A percentile compares a stretch with the other conserved stretches of the same genome.
phyloP scores from a whole-genome alignment of 2,113 vertebrate species.

The Triplophysa rosa region DNA sequence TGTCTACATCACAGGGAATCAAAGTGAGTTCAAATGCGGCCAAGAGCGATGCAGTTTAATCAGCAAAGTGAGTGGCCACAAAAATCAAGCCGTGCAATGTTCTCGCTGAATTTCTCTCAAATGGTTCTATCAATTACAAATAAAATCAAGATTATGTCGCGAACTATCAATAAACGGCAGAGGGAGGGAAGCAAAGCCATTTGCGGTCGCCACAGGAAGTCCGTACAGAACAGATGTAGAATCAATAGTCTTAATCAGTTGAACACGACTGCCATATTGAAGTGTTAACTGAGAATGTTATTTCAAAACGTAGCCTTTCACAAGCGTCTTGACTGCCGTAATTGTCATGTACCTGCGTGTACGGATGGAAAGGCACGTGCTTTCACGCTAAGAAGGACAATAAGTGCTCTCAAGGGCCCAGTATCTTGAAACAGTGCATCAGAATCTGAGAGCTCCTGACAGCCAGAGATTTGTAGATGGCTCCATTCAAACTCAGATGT shows the following conservation, averaged over 20 bases:
- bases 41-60: conserved; percentile 44
- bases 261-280: conserved; percentile 49
- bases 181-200: conserved; percentile 26
- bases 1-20: conserved; percentile 51
- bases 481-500: conserved; percentile 70
- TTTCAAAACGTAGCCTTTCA: conserved; percentile 51
- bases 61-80: conserved; percentile 29
- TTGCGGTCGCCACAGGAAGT: conserved; percentile 46
- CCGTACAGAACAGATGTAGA: conserved; percentile 51
- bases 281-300: conserved; percentile 41
- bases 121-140: conserved; percentile 39
- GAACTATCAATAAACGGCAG: conserved; percentile 48
- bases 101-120: conserved; percentile 40
- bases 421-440: conserved; percentile 51
- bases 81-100: conserved; percentile 41
- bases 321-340: conserved; percentile 28
- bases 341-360: conserved; percentile 38
- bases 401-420: conserved; percentile 57
- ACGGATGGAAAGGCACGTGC: conserved; percentile 7
- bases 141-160: conserved; percentile 45
- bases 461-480: conserved; percentile 64
- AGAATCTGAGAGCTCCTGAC: conserved; percentile 71
- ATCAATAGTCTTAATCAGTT: conserved; percentile 61
- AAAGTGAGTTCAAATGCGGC: conserved; percentile 26
- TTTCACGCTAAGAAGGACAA: conserved; percentile 56